Evolutionary conservation across 2,797 vertebrate genomes (phyloP).

Genomic region (Octomys mimax): DNA sequence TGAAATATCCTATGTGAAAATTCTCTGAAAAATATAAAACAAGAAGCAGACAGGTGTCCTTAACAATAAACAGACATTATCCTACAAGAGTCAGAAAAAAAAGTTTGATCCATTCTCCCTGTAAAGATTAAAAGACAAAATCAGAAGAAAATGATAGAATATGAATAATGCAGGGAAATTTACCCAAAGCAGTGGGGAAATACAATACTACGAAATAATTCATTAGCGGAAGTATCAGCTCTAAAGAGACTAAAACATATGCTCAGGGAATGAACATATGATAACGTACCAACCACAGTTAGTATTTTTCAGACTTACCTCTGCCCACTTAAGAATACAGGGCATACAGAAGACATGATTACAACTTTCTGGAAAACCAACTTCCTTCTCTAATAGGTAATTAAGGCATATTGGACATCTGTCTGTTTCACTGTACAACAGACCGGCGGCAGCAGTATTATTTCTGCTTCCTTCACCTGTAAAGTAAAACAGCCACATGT

Average conservation of each 20-base stretch:
- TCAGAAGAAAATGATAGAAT: constrained; percentile 48
- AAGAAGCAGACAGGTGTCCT: constrained; percentile 37
- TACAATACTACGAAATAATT: constrained; percentile 51
- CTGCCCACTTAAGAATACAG: constrained; percentile 98
- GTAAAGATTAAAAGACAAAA: constrained; percentile 15
- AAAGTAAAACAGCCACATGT: constrained; percentile 76
- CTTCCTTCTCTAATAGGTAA: constrained; percentile 91
- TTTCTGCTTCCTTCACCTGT: constrained; percentile 90
- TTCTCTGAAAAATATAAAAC: constrained; percentile 70
- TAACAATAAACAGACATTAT: constrained; percentile 34
- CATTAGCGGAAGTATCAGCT: constrained; percentile 38
- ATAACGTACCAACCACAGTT: background rate
- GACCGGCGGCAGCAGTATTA: constrained; percentile 77
- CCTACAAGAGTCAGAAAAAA: background rate
- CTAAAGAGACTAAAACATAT: constrained; percentile 3
- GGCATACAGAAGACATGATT: constrained; percentile 96
- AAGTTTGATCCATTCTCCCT: constrained; percentile 8
- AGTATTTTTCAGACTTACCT: constrained; percentile 91
- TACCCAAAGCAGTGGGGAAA: constrained; percentile 36
- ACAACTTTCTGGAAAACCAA: constrained; percentile 96
- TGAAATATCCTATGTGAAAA: constrained; percentile 66
- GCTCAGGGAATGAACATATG: constrained; percentile 59
- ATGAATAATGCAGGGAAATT: constrained; percentile 48
- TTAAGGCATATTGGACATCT: constrained; percentile 97
- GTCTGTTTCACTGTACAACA: constrained; percentile 89